Base-by-base conservation (phyloP, 2,888 invertebrate species). In the Lobophora halterata region DNA sequence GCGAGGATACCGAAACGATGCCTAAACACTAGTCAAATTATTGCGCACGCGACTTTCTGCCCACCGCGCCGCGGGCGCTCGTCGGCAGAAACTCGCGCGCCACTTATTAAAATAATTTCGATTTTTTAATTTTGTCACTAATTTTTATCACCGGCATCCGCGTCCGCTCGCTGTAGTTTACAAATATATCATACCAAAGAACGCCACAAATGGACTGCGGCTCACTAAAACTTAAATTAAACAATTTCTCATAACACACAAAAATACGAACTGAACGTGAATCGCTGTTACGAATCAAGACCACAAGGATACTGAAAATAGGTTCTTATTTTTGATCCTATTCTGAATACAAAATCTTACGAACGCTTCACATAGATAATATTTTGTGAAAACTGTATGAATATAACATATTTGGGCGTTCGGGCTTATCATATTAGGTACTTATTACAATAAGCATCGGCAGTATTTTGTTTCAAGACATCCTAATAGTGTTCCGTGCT, bases 1-100 rank as follows among this genome's bases (percentile, higher is more conserved):
- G 87, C 87, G 87, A 87, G 87, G 87, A 86, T 82, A 73, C 85
- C 87, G 85, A 86, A 87, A 82, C 68, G 78, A 79, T 72, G 80
- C 83, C 86, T 86, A 86, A 86, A 86, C 68, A 79, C 81, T 85
- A 86, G 76, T 79, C 79, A 74, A 82, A 71, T 71, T 65, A 58
- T 49, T 44, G 51, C 52, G 41, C 61, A 26, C 56, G 55, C 54
- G 55, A 53, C 36, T 51, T 46, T 55, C 47, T 56, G 60, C 45
- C 63, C 65, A 45, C 20, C 12, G 27, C 9, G 28, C 46, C 42
- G 46, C 57, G 44, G 52, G 41, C 52, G 45, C n/a, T 32, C 38
- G 11, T 31, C 64, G 61, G 53, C 65, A 60, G 58, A 54, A 59
- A 57, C 53, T 43, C 37, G 32, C 55, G 52, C 50, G 60, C 40